These are phyloP conservation scores for Euproctis similis DNA, from an alignment of 2,888 invertebrate genomes.

Conservation along the genomic window DNA sequence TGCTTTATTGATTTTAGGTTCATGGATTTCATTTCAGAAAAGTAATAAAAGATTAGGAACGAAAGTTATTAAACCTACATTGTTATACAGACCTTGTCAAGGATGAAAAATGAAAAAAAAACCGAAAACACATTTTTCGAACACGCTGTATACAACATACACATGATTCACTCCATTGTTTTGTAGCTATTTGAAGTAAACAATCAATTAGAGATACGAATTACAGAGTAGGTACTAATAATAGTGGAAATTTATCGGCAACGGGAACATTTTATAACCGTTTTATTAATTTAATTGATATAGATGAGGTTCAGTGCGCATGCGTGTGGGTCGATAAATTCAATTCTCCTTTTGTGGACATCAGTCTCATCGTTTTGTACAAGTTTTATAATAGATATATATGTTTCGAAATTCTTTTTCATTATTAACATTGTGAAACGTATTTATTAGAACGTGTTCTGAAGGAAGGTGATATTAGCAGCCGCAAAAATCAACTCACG, in stretches of 20 bases:
- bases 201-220: slow-evolving; percentile 67
- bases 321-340: slow-evolving; percentile 49
- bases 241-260: slow-evolving; percentile 68
- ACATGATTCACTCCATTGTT: slow-evolving; percentile 69
- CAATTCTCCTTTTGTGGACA: slow-evolving; percentile 35
- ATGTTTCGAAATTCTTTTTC: too few species aligned
- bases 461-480: too few species aligned
- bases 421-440: too few species aligned
- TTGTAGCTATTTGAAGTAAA: slow-evolving; percentile 65
- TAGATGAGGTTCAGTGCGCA: slow-evolving; percentile 50
- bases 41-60: too few species aligned
- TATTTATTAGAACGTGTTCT: too few species aligned
- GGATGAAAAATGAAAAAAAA: too few species aligned
- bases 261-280: slow-evolving; percentile 65
- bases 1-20: too few species aligned
- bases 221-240: slow-evolving; percentile 58
- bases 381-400: too few species aligned
- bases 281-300: slow-evolving; percentile 69
- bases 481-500: too few species aligned
- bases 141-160: slow-evolving; percentile 36
- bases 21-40: too few species aligned
- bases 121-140: slow-evolving; percentile 3
- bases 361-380: slow-evolving; percentile 37
- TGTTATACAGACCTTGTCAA: too few species aligned
- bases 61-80: too few species aligned